Evolutionary conservation across 92 coral and sea anemone genomes (phyloP), one percentile per base, ranked within the genome.

Genomic region (Chrysogorgia sp.): DNA sequence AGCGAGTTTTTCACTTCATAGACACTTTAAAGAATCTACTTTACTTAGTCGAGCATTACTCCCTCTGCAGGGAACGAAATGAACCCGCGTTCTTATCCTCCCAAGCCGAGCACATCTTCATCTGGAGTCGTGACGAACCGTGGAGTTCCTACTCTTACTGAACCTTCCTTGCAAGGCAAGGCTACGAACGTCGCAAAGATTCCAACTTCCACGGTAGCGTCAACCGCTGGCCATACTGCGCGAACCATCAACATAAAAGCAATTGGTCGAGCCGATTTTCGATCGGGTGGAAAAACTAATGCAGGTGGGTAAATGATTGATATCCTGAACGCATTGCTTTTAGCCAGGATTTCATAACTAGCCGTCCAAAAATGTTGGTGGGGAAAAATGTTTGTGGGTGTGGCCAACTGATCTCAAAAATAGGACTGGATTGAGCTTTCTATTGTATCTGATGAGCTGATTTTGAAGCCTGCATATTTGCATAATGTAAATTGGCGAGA

Each of bases 211-310:
- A 47, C 15, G 53, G 53, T n/a, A 47, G 15, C 53, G 14, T 6
- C 53, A 6, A 63, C 52, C 34, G 71, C 70, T 5, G 34, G 76
- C 40, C 21, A 69, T 13, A 84, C 84, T 5, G 81, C 93, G 33
- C 87, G 89, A 58, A 89, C 57, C 15, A 84, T 93, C 0, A 90
- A 92, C 5, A 93, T 93, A 4, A 93, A 88, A 75, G 97, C 97
- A 31, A 86, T 90, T 48, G 96, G 97, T 14, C 43, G 93, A 34
- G 81, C 92, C 33, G 96, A 93, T 77, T 86, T 88, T 13, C 88
- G 90, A 70, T 26, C 58, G 14, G 92, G 87, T 8, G 86, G 86
- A 13, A 93, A 88, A 80, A 84, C 86, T 4, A 84, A 74, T 23
- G 86, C 97, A 82, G 96, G 96, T 91, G 8, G 52, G 82, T 82